Evolutionary conservation across 2,888 invertebrate species (phyloP).

Genomic region (Elysia crispata): DNA sequence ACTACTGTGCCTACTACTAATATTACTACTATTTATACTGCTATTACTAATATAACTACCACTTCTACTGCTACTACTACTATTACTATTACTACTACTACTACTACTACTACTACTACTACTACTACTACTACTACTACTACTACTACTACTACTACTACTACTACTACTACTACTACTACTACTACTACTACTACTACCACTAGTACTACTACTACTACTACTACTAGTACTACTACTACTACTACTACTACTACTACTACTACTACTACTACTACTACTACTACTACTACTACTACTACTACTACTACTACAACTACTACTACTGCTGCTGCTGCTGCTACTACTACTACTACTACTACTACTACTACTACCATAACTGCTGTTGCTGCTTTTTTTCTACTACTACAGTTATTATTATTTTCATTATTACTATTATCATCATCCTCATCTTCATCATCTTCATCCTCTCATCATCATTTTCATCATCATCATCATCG

Average conservation of each 20-base stretch:
- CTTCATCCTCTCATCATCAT: too few species aligned
- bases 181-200: too few species aligned
- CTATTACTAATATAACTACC: slow-evolving; percentile 32
- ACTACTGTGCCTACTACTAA: too few species aligned
- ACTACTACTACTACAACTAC: slow-evolving; percentile 33
- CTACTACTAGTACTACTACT: too few species aligned
- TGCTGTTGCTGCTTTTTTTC: background rate
- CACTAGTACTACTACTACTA: too few species aligned
- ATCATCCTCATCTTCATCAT: too few species aligned
- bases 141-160: slow-evolving; percentile 26
- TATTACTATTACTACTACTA: slow-evolving; percentile 29
- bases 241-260: slow-evolving; percentile 22
- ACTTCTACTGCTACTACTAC: slow-evolving; percentile 25
- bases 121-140: slow-evolving; percentile 23
- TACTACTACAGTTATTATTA: too few species aligned
- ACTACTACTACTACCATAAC: background rate
- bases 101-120: slow-evolving; percentile 23
- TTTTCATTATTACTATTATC: too few species aligned
- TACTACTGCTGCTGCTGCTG: slow-evolving; percentile 20
- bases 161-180: slow-evolving; percentile 15
- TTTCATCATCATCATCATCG: background rate
- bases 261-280: slow-evolving; percentile 35
- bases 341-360: slow-evolving; percentile 6
- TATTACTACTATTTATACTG: too few species aligned
- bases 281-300: slow-evolving; percentile 35